Conservation (phyloP, 2,797 vertebrate genomes). For the Galagoides demidoff region DNA sequence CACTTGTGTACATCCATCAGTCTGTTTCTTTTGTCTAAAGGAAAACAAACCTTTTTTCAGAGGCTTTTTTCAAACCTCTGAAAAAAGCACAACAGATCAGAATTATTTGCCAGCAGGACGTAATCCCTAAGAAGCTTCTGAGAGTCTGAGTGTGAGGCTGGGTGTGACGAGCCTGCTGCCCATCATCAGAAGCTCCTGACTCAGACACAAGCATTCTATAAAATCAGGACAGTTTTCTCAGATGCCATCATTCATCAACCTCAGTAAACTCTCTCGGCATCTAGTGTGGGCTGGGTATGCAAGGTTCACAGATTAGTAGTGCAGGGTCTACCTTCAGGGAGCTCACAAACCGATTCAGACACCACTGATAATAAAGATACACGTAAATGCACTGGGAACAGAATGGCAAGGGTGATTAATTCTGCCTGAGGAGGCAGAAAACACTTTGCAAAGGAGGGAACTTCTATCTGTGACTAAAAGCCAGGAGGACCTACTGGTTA, state of each 20-base stretch:
- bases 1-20: neutral
- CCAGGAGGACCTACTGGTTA: conserved; percentile 9
- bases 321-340: neutral
- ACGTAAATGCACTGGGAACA: conserved; percentile 48
- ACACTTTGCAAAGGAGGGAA: conserved; percentile 12
- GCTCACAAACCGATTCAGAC: conserved; percentile 39
- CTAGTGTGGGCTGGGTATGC: neutral
- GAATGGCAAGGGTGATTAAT: conserved; percentile 54
- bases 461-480: conserved; percentile 63
- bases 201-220: neutral
- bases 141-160: conserved; percentile 48
- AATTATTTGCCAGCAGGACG: conserved; percentile 39
- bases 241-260: neutral
- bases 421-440: conserved; percentile 18
- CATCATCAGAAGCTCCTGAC: neutral
- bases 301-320: conserved; percentile 11
- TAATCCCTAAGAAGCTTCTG: conserved; percentile 7
- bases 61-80: too few species aligned
- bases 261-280: neutral
- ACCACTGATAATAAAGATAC: conserved; percentile 63
- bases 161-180: neutral
- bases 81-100: conserved; percentile 53
- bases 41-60: too few species aligned
- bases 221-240: neutral
- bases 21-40: conserved; percentile 37